Base-by-base conservation (phyloP, 2,113 vertebrate genomes). In the Malurus cyaneus region DNA sequence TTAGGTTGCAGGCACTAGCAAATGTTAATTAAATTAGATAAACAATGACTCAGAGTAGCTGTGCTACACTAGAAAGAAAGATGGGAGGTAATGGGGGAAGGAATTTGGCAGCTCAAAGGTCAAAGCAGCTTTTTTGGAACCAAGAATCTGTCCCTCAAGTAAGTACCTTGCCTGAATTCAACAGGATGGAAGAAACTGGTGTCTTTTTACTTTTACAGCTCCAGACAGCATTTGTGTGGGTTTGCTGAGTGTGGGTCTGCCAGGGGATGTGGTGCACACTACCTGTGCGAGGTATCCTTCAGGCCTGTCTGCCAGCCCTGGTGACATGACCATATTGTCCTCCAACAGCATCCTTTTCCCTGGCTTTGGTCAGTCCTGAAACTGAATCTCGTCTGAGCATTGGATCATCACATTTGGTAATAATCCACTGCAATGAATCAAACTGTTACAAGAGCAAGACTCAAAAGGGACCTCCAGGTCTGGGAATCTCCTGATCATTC, bases 21-120 rank as follows among this genome's bases (percentile, higher is more conserved):
- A 97, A 98, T 97, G 97, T 97, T 98, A 98, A 98, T 98, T 98
- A 96, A 97, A 98, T 98, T 98, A 98, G 93, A 97, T 97, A 98
- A 98, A 98, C 97, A 98, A 96, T 98, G 98, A 98, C 97, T 98
- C 98, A 93, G 92, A 96, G 93, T 95, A 96, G 96, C 96, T 97
- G 95, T 85, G 91, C 67, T 96, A 82, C 72, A 88, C 76, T 93
- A 93, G 54, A 96, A 93, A 96, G 88, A 95, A 96, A 84, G 78
- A 94, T 70, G 57, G 88, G 91, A 88, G 76, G 49, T 91, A 96
- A 93, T 61, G 76, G 88, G 86, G 80, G 83, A 93, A 86, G 74
- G 47, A 97, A 83, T 93, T 96, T 85, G 91, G 86, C 96, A 94
- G 92, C 96, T 97, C 96, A 94, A 77, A 98, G 95, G 96, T 94